phyloP scores from a whole-genome alignment of 1,140 invertebrate species.

The Matsumurasca onukii region DNA sequence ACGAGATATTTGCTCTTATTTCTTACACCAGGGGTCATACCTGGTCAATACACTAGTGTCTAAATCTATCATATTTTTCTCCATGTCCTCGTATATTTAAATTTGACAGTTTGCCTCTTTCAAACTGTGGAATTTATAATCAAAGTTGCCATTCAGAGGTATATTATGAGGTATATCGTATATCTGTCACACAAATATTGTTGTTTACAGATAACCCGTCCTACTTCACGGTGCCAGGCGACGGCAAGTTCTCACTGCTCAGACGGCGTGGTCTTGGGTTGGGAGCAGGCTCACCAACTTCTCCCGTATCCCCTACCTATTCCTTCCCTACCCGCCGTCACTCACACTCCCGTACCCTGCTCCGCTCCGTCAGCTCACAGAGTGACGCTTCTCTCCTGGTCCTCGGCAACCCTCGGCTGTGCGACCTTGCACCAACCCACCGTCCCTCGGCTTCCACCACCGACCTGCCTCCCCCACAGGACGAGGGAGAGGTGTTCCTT shows the following conservation, averaged over 20 bases:
- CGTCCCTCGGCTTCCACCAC: conserved; percentile 24
- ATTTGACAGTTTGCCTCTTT: too few relatives aligned
- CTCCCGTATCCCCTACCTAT: conserved; percentile 33
- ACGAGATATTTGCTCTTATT: too few relatives aligned
- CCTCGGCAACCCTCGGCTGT: conserved; percentile 56
- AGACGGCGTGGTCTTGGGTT: conserved; percentile 28
- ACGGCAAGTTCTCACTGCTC: conserved; percentile 44
- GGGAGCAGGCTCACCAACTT: conserved; percentile 44
- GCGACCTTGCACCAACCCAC: conserved; percentile 55
- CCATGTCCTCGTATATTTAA: too few relatives aligned
- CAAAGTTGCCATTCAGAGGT: too few relatives aligned
- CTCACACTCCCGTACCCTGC: conserved; percentile 49
- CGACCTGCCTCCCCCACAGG: conserved; percentile 14
- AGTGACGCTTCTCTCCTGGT: conserved; percentile 51
- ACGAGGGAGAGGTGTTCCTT: conserved; percentile 34
- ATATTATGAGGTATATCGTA: too few relatives aligned
- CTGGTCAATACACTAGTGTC: too few relatives aligned
- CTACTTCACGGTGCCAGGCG: conserved; percentile 56
- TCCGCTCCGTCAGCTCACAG: conserved; percentile 56
- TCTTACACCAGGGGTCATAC: too few relatives aligned
- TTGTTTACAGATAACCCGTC: conserved; percentile 62
- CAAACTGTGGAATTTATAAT: too few relatives aligned
- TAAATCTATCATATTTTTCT: too few relatives aligned
- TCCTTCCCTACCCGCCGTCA: conserved; percentile 46
- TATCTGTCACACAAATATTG: too few relatives aligned